These are phyloP conservation scores for Labia minor DNA, from an alignment of 2,888 invertebrate genomes.

Conservation along the genomic window DNA sequence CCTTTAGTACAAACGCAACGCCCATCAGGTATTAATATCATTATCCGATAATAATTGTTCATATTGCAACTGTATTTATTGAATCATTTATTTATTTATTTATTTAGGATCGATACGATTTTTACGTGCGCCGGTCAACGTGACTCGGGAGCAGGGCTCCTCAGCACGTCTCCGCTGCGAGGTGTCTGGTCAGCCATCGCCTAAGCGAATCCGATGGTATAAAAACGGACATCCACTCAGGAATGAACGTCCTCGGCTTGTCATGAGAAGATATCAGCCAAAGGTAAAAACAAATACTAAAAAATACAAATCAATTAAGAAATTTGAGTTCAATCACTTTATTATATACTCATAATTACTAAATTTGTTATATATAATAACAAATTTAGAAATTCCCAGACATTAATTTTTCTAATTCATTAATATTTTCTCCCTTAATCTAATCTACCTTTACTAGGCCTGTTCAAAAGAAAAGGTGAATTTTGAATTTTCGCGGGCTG, in stretches of 20 bases:
- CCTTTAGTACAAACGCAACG: neutral
- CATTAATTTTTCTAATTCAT: too few species aligned
- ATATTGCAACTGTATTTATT: neutral
- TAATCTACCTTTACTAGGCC: too few species aligned
- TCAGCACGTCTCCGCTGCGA: slow-evolving; percentile 52
- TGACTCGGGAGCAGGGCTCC: slow-evolving; percentile 47
- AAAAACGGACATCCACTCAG: slow-evolving; percentile 46
- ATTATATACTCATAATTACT: too few species aligned
- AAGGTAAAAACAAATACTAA: slow-evolving; percentile 29
- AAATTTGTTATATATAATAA: too few species aligned
- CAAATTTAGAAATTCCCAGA: slow-evolving; percentile 21
- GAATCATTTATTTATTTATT: neutral
- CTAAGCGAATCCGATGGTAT: slow-evolving; percentile 48
- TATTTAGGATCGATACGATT: slow-evolving; percentile 36
- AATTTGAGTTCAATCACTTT: too few species aligned
- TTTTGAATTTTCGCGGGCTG: too few species aligned
- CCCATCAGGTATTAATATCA: neutral
- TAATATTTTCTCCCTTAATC: too few species aligned
- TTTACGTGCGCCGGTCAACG: slow-evolving; percentile 42
- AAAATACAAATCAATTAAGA: neutral
- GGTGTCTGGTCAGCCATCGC: slow-evolving; percentile 48
- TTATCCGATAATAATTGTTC: neutral
- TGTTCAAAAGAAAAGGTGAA: too few species aligned
- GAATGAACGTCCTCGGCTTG: slow-evolving; percentile 36
- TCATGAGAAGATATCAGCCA: slow-evolving; percentile 36